Conservation (phyloP, 2,113 vertebrate genomes). For the Mobula hypostoma region DNA sequence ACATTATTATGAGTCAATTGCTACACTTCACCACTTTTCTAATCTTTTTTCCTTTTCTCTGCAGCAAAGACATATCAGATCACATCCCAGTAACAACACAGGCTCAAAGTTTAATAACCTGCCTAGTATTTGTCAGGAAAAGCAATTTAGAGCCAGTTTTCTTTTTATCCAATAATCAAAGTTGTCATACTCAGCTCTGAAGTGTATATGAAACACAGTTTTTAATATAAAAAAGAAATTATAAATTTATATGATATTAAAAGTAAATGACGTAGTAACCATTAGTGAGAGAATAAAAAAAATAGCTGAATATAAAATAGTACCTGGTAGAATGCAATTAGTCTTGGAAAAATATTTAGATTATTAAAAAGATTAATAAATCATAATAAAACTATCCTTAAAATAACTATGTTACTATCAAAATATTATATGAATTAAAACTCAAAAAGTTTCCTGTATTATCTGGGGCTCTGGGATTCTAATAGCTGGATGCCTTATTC, state of each 20-base stretch:
- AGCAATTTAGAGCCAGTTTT: neutral
- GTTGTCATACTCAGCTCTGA: neutral
- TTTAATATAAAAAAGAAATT: neutral
- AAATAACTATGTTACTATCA: neutral
- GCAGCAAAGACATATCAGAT: neutral
- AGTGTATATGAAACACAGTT: neutral
- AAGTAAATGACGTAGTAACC: neutral
- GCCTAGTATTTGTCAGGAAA: neutral
- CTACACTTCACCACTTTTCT: neutral
- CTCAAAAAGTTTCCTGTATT: neutral
- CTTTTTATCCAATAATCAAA: neutral
- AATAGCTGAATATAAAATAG: neutral
- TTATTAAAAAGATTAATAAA: neutral
- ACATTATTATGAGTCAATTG: neutral
- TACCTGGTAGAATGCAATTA: neutral
- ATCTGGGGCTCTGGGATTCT: neutral
- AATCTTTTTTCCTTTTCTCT: neutral
- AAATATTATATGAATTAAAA: neutral
- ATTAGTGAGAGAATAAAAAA: neutral
- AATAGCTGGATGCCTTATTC: neutral
- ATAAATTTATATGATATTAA: neutral
- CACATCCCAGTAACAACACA: neutral
- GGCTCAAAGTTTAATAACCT: neutral
- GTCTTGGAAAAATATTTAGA: neutral
- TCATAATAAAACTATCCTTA: neutral